These are phyloP conservation scores for Pangasius djambal DNA, from an alignment of 2,797 vertebrate species.

Conservation along the genomic window DNA sequence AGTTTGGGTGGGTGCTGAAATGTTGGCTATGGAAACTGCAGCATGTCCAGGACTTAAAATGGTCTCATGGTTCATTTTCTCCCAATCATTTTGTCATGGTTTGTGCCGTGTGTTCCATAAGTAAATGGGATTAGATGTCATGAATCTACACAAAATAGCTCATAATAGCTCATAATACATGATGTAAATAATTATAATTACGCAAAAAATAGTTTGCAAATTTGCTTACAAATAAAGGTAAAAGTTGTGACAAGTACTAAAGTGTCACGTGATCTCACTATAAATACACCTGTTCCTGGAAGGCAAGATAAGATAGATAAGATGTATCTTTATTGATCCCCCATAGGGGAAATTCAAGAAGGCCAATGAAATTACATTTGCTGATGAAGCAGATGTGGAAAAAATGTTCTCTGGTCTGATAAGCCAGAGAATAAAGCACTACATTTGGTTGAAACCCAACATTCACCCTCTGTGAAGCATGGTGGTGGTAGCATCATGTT, in stretches of 20 bases:
- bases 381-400: neutral
- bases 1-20: neutral
- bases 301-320: too few relatives aligned
- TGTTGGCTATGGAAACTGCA: slow-evolving; percentile 8
- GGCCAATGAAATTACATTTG: neutral
- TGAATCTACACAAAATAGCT: neutral
- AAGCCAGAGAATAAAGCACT: neutral
- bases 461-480: neutral
- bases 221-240: neutral
- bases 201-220: neutral
- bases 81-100: neutral
- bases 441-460: neutral
- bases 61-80: neutral
- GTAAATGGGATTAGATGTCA: neutral
- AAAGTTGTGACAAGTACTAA: neutral
- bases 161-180: neutral
- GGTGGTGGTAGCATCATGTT: neutral
- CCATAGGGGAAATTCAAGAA: neutral
- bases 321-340: too few relatives aligned
- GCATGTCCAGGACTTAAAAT: neutral
- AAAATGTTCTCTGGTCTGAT: neutral
- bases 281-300: neutral
- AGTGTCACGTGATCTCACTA: neutral
- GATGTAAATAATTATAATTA: neutral
- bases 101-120: neutral